phyloP scores from a whole-genome alignment of 2,797 vertebrate genomes.

The Pangasius mekongensis region DNA sequence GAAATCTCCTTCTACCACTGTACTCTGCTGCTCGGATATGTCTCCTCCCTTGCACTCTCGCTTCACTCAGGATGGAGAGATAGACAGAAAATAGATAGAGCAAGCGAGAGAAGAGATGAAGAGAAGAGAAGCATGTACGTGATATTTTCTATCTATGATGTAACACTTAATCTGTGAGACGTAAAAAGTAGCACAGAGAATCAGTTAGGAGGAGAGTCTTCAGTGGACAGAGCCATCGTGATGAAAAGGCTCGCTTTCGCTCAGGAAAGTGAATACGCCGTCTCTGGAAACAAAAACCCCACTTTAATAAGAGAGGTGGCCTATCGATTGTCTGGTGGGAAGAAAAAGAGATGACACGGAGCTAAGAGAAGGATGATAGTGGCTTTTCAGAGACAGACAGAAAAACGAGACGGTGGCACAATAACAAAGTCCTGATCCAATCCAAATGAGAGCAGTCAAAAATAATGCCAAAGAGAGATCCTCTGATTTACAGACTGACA shows the following conservation, averaged over 20 bases:
- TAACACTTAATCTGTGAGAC: background rate
- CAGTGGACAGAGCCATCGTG: conserved; percentile 3
- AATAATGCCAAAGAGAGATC: conserved; percentile 44
- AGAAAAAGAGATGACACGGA: conserved; percentile 32
- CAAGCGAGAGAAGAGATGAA: conserved; percentile 12
- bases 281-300: conserved; percentile 49
- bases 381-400: conserved; percentile 42
- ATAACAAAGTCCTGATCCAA: conserved; percentile 50
- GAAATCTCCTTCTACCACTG: conserved; percentile 50
- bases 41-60: conserved; percentile 16
- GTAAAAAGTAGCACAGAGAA: background rate
- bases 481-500: conserved; percentile 54
- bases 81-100: background rate
- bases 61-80: conserved; percentile 3
- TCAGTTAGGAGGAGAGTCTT: background rate
- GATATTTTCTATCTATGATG: conserved; percentile 8
- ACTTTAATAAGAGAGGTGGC: conserved; percentile 57
- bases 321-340: conserved; percentile 55
- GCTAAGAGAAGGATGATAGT: conserved; percentile 50
- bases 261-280: conserved; percentile 27
- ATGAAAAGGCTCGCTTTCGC: background rate
- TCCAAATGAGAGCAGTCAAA: conserved; percentile 50
- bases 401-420: conserved; percentile 46
- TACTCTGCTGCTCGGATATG: conserved; percentile 38
- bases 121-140: too few relatives aligned